A percentile compares a stretch with the other conserved stretches of the same genome.
Evolutionary conservation across 30 jellyfish, hydroid and myxozoan genomes (phyloP).

Genomic region (Aurelia aurita complex sp. Pacific): DNA sequence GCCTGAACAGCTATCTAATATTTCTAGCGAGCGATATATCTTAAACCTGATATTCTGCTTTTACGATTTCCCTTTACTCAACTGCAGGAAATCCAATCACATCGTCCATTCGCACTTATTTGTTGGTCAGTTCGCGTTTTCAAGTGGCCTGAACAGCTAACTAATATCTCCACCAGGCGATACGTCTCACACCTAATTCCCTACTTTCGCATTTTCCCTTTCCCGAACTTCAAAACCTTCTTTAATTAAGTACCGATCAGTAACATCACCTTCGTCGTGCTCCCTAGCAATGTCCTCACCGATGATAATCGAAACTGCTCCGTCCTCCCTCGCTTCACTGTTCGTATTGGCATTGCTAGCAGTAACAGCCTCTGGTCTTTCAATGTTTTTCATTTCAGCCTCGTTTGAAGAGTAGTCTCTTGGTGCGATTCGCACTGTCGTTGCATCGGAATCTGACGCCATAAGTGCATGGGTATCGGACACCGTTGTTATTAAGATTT

Average conservation of each 20-base stretch:
- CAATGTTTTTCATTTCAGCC: conserved; percentile 27
- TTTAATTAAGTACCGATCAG: conserved; percentile 80
- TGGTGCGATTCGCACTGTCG: conserved; percentile 59
- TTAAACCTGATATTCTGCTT: no score
- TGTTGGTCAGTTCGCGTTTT: no score
- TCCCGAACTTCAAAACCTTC: conserved; percentile 46
- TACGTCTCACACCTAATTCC: no score
- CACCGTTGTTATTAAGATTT: conserved; percentile 48
- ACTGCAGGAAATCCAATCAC: no score
- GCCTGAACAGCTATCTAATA: no score
- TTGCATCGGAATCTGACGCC: conserved; percentile 49
- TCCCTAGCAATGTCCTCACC: conserved; percentile 70
- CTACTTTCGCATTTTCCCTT: background rate
- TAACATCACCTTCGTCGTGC: conserved; percentile 90
- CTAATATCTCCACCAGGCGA: no score
- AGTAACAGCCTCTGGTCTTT: conserved; percentile 20
- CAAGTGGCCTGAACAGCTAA: no score
- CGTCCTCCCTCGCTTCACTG: background rate
- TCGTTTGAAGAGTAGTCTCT: conserved; percentile 29
- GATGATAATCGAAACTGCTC: conserved; percentile 45
- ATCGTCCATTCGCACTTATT: no score
- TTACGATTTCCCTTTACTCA: no score
- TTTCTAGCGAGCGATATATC: no score
- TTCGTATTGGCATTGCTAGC: background rate
- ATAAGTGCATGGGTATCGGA: conserved; percentile 47